phyloP scores from a whole-genome alignment of 2,113 vertebrate species.

The Sphyrna mokarran region DNA sequence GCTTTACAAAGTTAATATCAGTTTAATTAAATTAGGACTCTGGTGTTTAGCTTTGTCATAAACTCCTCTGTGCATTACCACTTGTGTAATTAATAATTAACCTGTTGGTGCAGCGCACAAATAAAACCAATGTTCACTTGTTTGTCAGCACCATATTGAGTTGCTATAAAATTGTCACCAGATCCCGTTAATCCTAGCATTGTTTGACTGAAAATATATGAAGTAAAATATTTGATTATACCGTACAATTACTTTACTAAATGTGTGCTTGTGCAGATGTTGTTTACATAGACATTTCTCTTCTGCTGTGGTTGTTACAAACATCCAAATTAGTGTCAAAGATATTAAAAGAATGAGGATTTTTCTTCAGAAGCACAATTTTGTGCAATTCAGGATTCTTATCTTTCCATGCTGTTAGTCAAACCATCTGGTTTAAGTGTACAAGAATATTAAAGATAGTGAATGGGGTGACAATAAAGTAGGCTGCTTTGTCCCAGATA shows the following conservation, averaged over 20 bases:
- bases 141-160: neutral
- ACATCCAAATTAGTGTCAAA: neutral
- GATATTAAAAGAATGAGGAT: neutral
- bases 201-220: neutral
- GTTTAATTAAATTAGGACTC: constrained; percentile 21
- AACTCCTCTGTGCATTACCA: neutral
- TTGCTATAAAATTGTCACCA: constrained; percentile 20
- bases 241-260: neutral
- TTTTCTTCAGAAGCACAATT: neutral
- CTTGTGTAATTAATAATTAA: constrained; percentile 35
- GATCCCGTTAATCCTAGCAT: constrained; percentile 1
- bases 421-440: neutral
- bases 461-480: too few species aligned
- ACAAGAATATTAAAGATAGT: neutral
- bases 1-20: neutral
- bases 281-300: constrained; percentile 10
- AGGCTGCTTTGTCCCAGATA: too few species aligned
- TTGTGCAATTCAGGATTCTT: neutral
- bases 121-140: neutral
- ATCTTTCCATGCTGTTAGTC: neutral
- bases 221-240: constrained; percentile 6
- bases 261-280: constrained; percentile 3
- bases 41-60: constrained; percentile 7
- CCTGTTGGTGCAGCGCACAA: constrained; percentile 11
- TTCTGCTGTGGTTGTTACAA: constrained; percentile 13